Base-by-base conservation (phyloP, 2,113 vertebrate species). In the Amazona guildingii region DNA sequence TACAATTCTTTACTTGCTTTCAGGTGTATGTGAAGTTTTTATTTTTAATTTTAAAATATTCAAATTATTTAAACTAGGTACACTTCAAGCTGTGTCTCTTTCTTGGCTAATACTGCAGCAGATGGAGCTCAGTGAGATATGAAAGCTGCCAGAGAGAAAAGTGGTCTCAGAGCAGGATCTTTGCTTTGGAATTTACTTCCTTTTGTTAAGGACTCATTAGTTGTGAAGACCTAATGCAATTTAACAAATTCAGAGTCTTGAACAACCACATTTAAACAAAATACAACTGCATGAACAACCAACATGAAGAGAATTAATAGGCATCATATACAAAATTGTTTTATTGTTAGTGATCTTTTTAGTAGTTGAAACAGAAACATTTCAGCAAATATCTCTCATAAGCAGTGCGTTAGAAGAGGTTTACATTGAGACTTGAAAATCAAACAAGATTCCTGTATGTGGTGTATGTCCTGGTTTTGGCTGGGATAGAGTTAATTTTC, bases 401-500 rank as follows among this genome's bases (percentile, higher is more conserved):
- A 92, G 63, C 49, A 90, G 8, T 66, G 43, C 63, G 18, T 64
- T 61, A 79, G 14, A 59, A 92, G 77, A 74, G 35, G 55, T 96
- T 94, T 97, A 96, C 97, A 97, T 77, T 96, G 94, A 98, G 88
- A 89, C 98, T 95, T 51, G 98, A 98, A 97, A 98, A 98, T 96
- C 97, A 98, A 90, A 87, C 97, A 86, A 98, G 95, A 62, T 44
- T n/a, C 28, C 31, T 98, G 12, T 97, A 97, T 68, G 97, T 96
- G 75, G 91, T 88, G 59, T 97, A 35, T 35, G 57, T 16, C 57
- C 57, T 59, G 33, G 57, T 35, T 59, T 59, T 35, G 33, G 33
- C 33, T 59, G 33, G 33, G 33, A 59, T 35, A 35, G 57, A 35
- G 57, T 59, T 35, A 35, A 35, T 59, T 59, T 59, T 59, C 33